Evolutionary conservation across 1,140 invertebrate genomes (phyloP).

Genomic region (Caenorhabditis brenneri): DNA sequence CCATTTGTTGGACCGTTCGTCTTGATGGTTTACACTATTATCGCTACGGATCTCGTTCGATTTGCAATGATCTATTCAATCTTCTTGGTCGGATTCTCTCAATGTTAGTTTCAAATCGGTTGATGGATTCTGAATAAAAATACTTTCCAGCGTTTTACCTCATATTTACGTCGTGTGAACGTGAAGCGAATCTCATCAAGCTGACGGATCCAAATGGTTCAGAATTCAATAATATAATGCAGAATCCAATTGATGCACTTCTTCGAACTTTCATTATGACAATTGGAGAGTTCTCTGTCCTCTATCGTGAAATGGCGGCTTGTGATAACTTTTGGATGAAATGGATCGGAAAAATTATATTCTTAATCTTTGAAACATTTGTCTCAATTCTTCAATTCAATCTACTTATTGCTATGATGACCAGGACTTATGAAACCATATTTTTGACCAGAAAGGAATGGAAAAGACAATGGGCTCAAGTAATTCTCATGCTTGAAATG

Average conservation of each 20-base stretch:
- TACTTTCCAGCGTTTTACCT: conserved; percentile 82
- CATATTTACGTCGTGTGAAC: conserved; percentile 84
- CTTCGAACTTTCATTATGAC: conserved; percentile 99
- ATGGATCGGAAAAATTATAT: conserved; percentile 75
- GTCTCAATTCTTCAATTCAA: conserved; percentile 92
- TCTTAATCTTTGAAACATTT: conserved; percentile 92
- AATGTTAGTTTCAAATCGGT: conserved; percentile 82
- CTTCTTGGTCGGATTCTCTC: conserved; percentile 96
- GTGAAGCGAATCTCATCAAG: conserved; percentile 41
- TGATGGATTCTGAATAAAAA: neutral
- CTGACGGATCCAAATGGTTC: conserved; percentile 1
- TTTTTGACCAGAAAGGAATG: conserved; percentile 94
- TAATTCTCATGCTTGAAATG: conserved; percentile 91
- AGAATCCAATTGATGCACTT: conserved; percentile 82
- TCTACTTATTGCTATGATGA: conserved; percentile 99
- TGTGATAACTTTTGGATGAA: conserved; percentile 73
- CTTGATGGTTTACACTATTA: conserved; percentile 98
- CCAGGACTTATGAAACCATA: conserved; percentile 92
- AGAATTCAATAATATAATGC: conserved; percentile 70
- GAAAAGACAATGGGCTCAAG: conserved; percentile 95
- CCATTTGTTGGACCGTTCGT: conserved; percentile 96
- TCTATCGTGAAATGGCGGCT: conserved; percentile 84
- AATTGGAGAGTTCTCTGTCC: conserved; percentile 89
- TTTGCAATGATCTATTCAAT: conserved; percentile 94
- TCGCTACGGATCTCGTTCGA: conserved; percentile 88